A percentile compares a stretch with the other conserved stretches of the same genome.
These are phyloP conservation scores for Chamaea fasciata DNA, from an alignment of 2,113 vertebrate genomes.

Conservation along the genomic window DNA sequence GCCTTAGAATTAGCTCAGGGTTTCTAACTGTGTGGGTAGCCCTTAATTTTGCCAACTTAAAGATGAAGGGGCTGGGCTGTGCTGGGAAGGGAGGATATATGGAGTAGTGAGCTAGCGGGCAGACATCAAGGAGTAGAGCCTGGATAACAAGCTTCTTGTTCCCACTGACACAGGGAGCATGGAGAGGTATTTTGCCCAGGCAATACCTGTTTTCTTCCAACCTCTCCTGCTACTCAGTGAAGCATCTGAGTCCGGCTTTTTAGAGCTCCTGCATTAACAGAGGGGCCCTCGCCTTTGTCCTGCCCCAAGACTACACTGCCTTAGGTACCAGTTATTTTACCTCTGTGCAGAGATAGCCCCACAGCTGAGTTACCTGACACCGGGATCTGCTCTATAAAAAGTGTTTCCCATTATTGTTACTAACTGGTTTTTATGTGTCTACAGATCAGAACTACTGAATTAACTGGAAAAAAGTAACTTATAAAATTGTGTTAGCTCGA, in stretches of 20 bases:
- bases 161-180: not conserved
- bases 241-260: not conserved
- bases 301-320: rapidly evolving
- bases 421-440: not conserved
- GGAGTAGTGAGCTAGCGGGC: not conserved
- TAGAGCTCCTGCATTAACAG: not conserved
- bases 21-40: not conserved
- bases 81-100: not conserved
- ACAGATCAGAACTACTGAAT: not conserved
- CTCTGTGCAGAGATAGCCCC: not conserved
- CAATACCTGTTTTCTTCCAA: not conserved
- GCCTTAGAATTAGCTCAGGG: not conserved
- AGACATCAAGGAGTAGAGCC: not conserved
- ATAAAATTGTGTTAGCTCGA: not conserved
- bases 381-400: not conserved
- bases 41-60: not conserved
- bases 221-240: not conserved
- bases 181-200: not conserved
- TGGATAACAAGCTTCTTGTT: not conserved
- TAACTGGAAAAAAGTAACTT: not conserved
- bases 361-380: not conserved
- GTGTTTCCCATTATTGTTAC: not conserved
- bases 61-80: not conserved
- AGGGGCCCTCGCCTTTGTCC: not conserved
- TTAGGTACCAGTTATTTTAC: not conserved